Conservation (phyloP, 2,888 invertebrate genomes). For the Apotomis turbidana region DNA sequence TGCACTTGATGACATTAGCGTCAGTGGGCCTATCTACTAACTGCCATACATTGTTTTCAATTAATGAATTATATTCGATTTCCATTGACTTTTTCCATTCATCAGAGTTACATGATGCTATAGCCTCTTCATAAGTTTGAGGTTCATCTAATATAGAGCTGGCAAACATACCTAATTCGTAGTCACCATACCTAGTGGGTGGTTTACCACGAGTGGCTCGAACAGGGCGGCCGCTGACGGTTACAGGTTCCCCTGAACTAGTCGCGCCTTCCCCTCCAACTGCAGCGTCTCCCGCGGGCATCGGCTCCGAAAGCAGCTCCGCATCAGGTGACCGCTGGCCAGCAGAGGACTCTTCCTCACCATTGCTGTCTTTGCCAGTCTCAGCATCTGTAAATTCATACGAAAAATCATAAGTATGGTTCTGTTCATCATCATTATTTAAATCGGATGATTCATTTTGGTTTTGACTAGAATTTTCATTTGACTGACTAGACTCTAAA, state of each 20-base stretch:
- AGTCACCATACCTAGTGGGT: conserved; percentile 21
- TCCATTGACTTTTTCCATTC: conserved; percentile 41
- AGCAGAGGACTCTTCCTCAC: conserved; percentile 10
- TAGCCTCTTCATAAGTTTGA: conserved; percentile 18
- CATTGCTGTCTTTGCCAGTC: conserved; percentile 11
- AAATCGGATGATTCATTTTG: not conserved
- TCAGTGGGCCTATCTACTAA: conserved; percentile 31
- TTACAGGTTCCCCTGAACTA: conserved; percentile 10
- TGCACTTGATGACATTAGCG: conserved; percentile 41
- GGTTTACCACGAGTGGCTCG: conserved; percentile 22
- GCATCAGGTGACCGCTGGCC: not conserved
- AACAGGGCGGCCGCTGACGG: conserved; percentile 7
- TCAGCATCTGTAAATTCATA: conserved; percentile 28
- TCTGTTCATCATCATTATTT: conserved; percentile 2
- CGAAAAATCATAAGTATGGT: conserved; percentile 16
- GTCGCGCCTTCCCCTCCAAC: conserved; percentile 23
- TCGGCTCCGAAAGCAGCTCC: too few species aligned
- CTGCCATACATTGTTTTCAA: conserved; percentile 35
- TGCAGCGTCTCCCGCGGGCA: conserved; percentile 1
- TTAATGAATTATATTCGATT: conserved; percentile 39
- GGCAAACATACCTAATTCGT: conserved; percentile 20
- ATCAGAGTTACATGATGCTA: conserved; percentile 9
- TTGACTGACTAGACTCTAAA: conserved; percentile 9
- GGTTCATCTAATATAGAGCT: conserved; percentile 25
- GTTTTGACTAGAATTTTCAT: conserved; percentile 17